Evolutionary conservation across 2,797 vertebrate genomes (phyloP), one percentile per base, ranked within the genome.

Genomic region (Sebastes minor): DNA sequence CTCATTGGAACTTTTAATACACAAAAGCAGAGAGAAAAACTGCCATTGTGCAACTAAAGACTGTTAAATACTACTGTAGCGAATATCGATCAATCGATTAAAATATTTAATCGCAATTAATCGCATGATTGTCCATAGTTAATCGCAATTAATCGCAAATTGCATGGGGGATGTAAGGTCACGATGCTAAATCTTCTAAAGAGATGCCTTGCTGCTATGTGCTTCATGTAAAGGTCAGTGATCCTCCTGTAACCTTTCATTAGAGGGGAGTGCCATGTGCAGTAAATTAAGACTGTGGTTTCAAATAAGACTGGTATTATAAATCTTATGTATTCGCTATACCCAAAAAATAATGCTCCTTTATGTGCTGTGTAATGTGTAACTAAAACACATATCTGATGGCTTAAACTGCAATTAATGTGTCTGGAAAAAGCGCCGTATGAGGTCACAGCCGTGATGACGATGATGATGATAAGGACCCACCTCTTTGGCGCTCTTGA

Each of bases 401-500:
- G 49, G 20, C 8, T 52, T 6, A 23, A 67, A 78, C 23, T 70
- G 10, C 18, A 49, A 49, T 22, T 1, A 9, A 35, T 60, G 4
- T 63, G 8, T 42, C 9, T 74, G 23, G 38, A 56, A 61, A 42
- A 38, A 27, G 5, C 70, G 13, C 4, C 8, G 49, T 25, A 22
- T 1, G 4, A 74, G 46, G 3, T 23, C 46, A 28, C 5, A 27
- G 33, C n/a, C 12, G 14, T 57, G 56, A 20, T 12, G n/a, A 53
- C 6, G 27, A 62, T 56, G 52, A n/a, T 46, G 22, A 60, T 23
- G n/a, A 69, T 7, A 20, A 71, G 18, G 9, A 83, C 86, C 53
- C 89, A 99, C 99, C 97, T 99, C 97, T 95, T 98, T 99, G 67
- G 98, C 98, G 90, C 95, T 98, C 93, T 95, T 97, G 78, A 99